Base-by-base conservation (phyloP, 2,113 vertebrate species). In the Indicator maculatus region DNA sequence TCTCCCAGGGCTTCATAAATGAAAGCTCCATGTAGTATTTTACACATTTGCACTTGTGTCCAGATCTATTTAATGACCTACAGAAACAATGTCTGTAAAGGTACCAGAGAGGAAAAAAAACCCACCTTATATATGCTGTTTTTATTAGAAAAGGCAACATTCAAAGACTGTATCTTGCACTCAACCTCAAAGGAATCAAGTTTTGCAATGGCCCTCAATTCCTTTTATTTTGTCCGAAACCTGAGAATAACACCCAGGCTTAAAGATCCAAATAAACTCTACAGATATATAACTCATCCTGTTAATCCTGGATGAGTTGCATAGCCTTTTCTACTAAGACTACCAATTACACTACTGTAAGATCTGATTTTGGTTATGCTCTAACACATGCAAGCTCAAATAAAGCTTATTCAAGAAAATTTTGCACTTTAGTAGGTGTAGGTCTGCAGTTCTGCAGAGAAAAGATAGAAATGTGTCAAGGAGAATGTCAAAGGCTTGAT, bases 381-480 rank as follows among this genome's bases (percentile, higher is more conserved):
- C 39, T 56, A 19, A 80, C 70, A 64, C 11, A 63, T 1, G 2
- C 12, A 91, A 70, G 44, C 52, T 84, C 21, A n/a, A 73, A 89
- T 64, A 74, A 67, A 88, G 16, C 76, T 71, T 72, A 52, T 27
- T 50, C 15, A 39, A 67, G 24, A 65, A 28, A 81, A 77, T 81
- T 95, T 23, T 94, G 66, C 50, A 83, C 7, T 33, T 47, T 18
- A 5, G 23, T 89, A 65, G 65, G 61, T 63, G 18, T 7, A 66
- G 61, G 63, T 50, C 70, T 91, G 70, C 74, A 82, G 58, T 59
- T 90, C 64, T 74, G 59, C 61, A 59, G 23, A 85, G 50, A 77
- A 86, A 74, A 36, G 21, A 92, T 4, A 64, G 79, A 93, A 80
- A 33, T 85, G 56, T 64, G 90, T 94, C 91, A 94, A 95, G 91